Conservation (phyloP, 2,113 vertebrate species). For the Tauraco erythrolophus region DNA sequence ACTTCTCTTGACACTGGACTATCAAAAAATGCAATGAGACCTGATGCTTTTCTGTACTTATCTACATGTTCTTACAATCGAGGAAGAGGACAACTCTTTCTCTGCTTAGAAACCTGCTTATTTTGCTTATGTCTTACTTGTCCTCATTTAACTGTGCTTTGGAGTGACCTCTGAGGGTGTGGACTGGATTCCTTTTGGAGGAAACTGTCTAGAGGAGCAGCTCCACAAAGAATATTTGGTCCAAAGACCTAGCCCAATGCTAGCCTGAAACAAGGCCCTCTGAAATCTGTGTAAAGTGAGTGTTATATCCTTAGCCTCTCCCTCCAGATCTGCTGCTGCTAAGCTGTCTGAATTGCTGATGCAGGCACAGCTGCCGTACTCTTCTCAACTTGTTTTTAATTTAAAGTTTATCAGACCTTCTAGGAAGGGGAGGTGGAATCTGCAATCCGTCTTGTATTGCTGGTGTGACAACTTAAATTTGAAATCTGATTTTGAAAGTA, state of each 20-base stretch:
- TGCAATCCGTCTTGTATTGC: background rate
- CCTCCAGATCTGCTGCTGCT: background rate
- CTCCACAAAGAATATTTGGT: background rate
- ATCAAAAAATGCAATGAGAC: background rate
- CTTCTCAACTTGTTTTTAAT: background rate
- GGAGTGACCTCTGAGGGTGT: background rate
- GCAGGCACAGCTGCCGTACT: background rate
- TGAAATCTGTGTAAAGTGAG: background rate
- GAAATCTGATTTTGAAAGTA: background rate
- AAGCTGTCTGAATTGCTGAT: background rate
- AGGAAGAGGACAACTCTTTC: background rate
- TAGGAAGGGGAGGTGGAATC: background rate
- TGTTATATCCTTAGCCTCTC: background rate
- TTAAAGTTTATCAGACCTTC: background rate
- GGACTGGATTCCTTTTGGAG: background rate
- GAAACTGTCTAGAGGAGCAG: background rate
- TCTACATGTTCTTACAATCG: accelerated
- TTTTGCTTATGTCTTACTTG: background rate
- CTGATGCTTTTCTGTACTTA: background rate
- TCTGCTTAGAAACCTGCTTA: background rate
- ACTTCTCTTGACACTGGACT: background rate
- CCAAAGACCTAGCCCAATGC: background rate
- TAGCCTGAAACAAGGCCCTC: background rate
- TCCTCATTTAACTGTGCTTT: background rate
- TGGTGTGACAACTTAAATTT: background rate